Evolutionary conservation across 1,140 invertebrate genomes (phyloP), one percentile per base, ranked within the genome.

Genomic region (Bradysia coprophila): DNA sequence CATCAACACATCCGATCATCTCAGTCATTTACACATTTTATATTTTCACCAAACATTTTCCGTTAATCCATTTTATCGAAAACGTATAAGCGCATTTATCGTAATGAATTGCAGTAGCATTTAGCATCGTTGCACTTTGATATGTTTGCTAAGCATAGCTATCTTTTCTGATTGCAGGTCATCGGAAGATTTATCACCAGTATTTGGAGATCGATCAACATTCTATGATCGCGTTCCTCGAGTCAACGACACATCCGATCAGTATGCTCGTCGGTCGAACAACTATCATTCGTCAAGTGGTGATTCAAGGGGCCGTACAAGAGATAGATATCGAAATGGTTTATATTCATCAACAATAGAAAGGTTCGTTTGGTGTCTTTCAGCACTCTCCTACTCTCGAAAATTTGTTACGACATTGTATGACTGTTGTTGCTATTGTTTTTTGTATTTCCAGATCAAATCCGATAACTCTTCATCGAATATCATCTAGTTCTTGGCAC

Each of bases 251-350:
- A 44, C 48, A 16, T 41, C 22, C 21, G 49, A 50, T 28, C 40
- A 38, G 21, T 50, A 48, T 44, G 39, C 45, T 38, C 39, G 44
- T 32, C 44, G 48, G 16, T 21, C 36, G 33, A 39, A 42, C 21
- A 34, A 21, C 19, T 41, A 41, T 40, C 40, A 41, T 40, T 16
- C 51, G 43, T n/a, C n/a, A n/a, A n/a, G n/a, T n/a, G 49, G 54
- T 39, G 51, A 49, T 45, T 46, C 44, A 32, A 42, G 58, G 40
- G 53, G 57, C 34, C 46, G 56, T 16, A 51, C 56, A 39, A 48
- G 62, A 45, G 62, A 63, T 45, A 51, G 59, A 21, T 67, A 65
- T 49, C 49, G 67, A 43, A 66, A 67, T 58, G 65, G 67, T 40
- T 62, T 64, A 31, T 65, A 63, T 49, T 51, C 57, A 42, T 51